Conservation (phyloP, 2,888 invertebrate species). For the Pseudanteris insignis region DNA sequence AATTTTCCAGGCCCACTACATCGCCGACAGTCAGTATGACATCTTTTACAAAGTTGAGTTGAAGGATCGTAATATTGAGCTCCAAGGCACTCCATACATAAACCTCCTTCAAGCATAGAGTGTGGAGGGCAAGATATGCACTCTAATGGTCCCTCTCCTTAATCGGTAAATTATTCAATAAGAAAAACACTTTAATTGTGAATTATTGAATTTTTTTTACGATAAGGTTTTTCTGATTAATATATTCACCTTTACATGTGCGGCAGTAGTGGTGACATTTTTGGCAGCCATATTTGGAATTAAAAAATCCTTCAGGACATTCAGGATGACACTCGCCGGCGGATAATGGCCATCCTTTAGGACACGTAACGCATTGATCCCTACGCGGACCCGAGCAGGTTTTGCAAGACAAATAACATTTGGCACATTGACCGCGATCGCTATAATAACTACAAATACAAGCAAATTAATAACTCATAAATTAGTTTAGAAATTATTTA, state of each 20-base stretch:
- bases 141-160: constrained; percentile 78
- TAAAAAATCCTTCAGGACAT: constrained; percentile 88
- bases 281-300: constrained; percentile 82
- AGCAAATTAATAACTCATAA: too few relatives aligned
- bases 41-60: constrained; percentile 75
- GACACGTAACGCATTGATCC: constrained; percentile 87
- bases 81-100: constrained; percentile 80
- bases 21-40: constrained; percentile 74
- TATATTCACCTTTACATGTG: constrained; percentile 82
- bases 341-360: constrained; percentile 81
- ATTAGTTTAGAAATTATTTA: too few relatives aligned
- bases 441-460: constrained; percentile 77
- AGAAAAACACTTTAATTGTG: too few relatives aligned
- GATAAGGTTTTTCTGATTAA: too few relatives aligned
- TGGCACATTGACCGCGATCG: constrained; percentile 82
- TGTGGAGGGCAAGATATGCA: constrained; percentile 79
- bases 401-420: constrained; percentile 85
- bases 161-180: background rate
- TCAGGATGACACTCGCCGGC: constrained; percentile 86
- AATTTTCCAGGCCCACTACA: constrained; percentile 76
- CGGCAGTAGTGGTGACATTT: constrained; percentile 90
- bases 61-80: constrained; percentile 78
- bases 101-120: constrained; percentile 78
- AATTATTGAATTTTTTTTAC: too few relatives aligned
- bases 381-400: constrained; percentile 86